These are phyloP conservation scores for Hepsetus odoe DNA, from an alignment of 2,113 vertebrate species.

Conservation along the genomic window DNA sequence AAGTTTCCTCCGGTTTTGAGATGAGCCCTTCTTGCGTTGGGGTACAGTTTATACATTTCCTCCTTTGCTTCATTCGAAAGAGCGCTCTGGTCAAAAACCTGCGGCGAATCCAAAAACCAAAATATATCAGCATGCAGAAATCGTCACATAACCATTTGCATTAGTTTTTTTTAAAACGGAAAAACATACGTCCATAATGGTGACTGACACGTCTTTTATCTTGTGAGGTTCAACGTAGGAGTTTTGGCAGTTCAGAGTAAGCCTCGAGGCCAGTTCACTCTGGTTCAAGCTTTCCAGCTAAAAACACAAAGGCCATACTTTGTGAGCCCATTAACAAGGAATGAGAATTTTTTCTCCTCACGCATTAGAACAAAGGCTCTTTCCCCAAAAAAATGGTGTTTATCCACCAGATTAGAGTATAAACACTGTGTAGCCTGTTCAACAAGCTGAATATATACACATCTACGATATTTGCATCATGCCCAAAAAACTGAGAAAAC, in stretches of 20 bases:
- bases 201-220: conserved; percentile 92
- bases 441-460: not conserved
- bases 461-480: no score
- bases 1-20: conserved; percentile 99
- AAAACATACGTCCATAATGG: conserved; percentile 93
- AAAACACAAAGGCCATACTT: conserved; percentile 27
- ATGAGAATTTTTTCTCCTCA: conserved; percentile 7
- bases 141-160: not conserved
- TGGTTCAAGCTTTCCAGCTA: conserved; percentile 95
- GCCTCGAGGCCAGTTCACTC: conserved; percentile 92
- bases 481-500: not conserved
- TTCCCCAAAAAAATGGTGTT: not conserved
- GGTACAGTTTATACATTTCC: conserved; percentile 98
- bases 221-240: conserved; percentile 98
- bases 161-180: not conserved
- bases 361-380: not conserved
- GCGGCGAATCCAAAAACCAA: not conserved
- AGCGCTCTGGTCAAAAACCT: conserved; percentile 99
- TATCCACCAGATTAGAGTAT: not conserved
- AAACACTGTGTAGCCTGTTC: no score
- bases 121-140: not conserved
- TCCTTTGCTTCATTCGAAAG: conserved; percentile 95
- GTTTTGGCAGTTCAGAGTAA: conserved; percentile 98
- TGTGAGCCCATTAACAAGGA: conserved; percentile 23
- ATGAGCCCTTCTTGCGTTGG: conserved; percentile 92